A percentile compares a stretch with the other conserved stretches of the same genome.
Evolutionary conservation across 35 echinoderm and acorn worm species (phyloP).

Genomic region (Apostichopus japonicus): DNA sequence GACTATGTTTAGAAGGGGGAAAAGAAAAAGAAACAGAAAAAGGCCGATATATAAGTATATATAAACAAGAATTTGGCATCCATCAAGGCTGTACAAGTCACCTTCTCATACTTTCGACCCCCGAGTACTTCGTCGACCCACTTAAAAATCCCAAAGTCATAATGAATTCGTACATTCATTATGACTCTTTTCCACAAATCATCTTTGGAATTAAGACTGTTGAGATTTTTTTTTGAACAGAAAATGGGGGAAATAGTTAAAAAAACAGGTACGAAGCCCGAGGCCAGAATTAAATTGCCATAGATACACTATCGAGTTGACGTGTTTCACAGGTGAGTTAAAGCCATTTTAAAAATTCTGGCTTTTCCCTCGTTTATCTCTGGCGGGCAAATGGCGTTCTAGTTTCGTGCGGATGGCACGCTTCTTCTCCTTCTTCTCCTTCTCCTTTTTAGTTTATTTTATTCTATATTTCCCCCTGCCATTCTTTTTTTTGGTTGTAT

Average conservation of each 20-base stretch:
- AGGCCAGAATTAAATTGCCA: slow-evolving; percentile 54
- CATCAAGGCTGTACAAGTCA: too few relatives aligned
- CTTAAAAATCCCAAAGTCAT: slow-evolving; percentile 29
- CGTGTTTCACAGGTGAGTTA: slow-evolving; percentile 50
- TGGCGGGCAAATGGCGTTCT: slow-evolving; percentile 51
- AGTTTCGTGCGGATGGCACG: slow-evolving; percentile 49
- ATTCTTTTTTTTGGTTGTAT: not conserved
- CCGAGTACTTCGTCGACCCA: slow-evolving; percentile 1
- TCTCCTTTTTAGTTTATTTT: not conserved
- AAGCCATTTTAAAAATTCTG: slow-evolving; percentile 50
- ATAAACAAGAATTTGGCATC: not conserved
- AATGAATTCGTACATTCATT: slow-evolving; percentile 23
- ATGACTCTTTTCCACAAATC: slow-evolving; percentile 23
- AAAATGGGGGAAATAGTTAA: slow-evolving; percentile 43
- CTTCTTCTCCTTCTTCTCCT: not conserved
- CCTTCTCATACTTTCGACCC: not conserved
- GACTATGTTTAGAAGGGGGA: not conserved
- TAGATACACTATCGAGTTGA: slow-evolving; percentile 49
- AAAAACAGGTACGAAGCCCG: slow-evolving; percentile 37
- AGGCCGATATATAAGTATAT: not conserved
- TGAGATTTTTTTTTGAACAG: slow-evolving; percentile 13
- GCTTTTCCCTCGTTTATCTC: slow-evolving; percentile 21
- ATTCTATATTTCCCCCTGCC: not conserved
- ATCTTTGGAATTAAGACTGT: slow-evolving; percentile 34
- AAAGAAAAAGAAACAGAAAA: too few relatives aligned